Base-by-base conservation (phyloP, 2,113 vertebrate genomes). In the Polypterus senegalus region DNA sequence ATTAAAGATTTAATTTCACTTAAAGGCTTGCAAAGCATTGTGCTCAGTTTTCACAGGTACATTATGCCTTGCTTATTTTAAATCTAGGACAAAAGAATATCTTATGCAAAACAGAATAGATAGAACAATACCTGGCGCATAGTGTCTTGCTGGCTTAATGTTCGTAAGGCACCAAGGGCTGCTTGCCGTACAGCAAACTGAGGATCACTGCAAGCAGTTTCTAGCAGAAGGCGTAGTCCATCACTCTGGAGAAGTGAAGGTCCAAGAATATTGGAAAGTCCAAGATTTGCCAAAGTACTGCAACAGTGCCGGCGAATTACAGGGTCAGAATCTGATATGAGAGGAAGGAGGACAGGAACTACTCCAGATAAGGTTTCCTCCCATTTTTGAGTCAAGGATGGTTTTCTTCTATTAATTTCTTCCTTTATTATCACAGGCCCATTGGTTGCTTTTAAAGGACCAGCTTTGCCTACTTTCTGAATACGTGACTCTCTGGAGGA, bases 261-360 rank as follows among this genome's bases (percentile, higher is more conserved):
- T 10, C 69, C 60, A 3, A 69, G 73, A 0, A 74, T 76, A 1
- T 72, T 59, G 47, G 79, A 49, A 6, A 62, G 61, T 2, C 75
- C 49, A 62, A 82, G 66, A 67, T 81, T 82, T 51, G 71, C 80
- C 57, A 88, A 65, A 2, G 73, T 67, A 0, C 66, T 63, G 5
- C 83, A 88, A 59, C 79, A 76, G 68, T 81, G 77, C n/a, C 70
- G 79, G 0, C 84, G 84, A 7, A 76, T 81, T 45, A 77, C 67
- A 49, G 73, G 73, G 49, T 88, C 81, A 1, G 73, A 61, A 68
- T 86, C 83, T 7, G 3, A 61, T 53, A 80, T 73, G 57, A 82
- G 74, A 58, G 71, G 55, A 7, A 69, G 60, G 53, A 85, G 9
- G 6, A 62, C 27, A 51, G 63, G 61, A 4, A 54, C 74, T 1